Base-by-base conservation (phyloP, 2,888 invertebrate genomes). In the Phoronis australis region DNA sequence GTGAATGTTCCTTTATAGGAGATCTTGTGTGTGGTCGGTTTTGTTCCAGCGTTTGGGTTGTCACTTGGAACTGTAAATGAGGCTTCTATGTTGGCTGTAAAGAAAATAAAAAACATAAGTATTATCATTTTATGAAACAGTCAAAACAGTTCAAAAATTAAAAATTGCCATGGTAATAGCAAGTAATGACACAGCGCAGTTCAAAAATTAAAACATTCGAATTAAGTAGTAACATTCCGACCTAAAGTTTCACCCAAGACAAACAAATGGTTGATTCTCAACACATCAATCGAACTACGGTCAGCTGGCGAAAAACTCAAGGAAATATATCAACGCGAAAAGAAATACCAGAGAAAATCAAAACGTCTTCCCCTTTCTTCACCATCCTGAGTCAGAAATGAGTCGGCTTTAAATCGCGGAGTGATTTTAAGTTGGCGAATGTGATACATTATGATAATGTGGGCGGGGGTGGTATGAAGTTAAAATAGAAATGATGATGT, bases 1-100 rank as follows among this genome's bases (percentile, higher is more conserved):
- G 87, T 85, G 77, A 88, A 87, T 52, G 86, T 84, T 52, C 84
- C 85, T 57, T 85, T 83, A 79, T 86, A 86, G 52, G 76, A 73
- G 59, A 77, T 71, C 56, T 75, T 69, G 53, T 69, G 70, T n/a
- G 69, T 69, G 37, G 62, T 56, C 9, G 56, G 55, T 23, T 57
- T 50, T 37, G 60, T 51, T 3, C 54, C 54, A 50, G 62, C 62
- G 4, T 56, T 47, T 21, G 56, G 26, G 37, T 45, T 43, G 43
- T 60, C 55, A 53, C 71, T 70, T 35, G 73, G 69, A 47, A 72
- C 64, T 48, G 68, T 71, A 45, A 71, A 63, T 20, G 68, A 65
- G 5, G 69, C 70, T 48, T 71, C 67, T 44, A 73, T 64, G 37
- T 68, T 72, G 40, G 72, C 73, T 72, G 64, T 23, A 66, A 68